Base-by-base conservation (phyloP, 2,797 vertebrate genomes). In the Urocyon cinereoargenteus region DNA sequence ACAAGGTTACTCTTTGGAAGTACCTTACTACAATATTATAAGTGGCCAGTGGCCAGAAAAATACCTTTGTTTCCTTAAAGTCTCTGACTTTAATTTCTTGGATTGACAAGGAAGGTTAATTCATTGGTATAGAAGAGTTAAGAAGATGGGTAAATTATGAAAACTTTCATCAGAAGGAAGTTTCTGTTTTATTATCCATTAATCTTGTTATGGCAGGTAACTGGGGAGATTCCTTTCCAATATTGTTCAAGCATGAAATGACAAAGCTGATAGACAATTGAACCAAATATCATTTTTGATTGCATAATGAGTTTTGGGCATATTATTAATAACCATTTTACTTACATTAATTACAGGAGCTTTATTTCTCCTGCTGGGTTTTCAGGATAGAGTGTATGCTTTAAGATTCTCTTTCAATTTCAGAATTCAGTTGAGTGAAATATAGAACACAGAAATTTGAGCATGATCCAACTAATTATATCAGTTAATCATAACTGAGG, bases 251-350 rank as follows among this genome's bases (percentile, higher is more conserved):
- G 61, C 26, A 18, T 90, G 64, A 95, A 88, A 77, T 86, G 40
- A 91, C n/a, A 75, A 82, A 88, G n/a, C 31, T 82, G 77, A 75
- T 64, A 59, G 77, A 57, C 28, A 87, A 34, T 51, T 87, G 0
- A 2, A 91, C 85, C 21, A 95, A 98, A 92, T 10, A 64, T 77
- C 53, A 26, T 86, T 86, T 57, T 68, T 78, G n/a, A 96, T 57
- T 94, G 49, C 14, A 86, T 72, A 82, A 81, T 90, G 34, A 77
- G 31, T 89, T 96, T 85, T 0, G 62, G 6, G 40, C 34, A 49
- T 82, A 14, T 87, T 82, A 75, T 75, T 96, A 96, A 72, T 88
- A 55, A 68, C 26, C n/a, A 53, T 49, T 92, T 98, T 92, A 77
- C 13, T 45, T 79, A 72, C 26, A 26, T 87, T 94, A 95, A 91